A percentile compares a stretch with the other conserved stretches of the same genome.
These are phyloP conservation scores for Matsumyia berberina DNA, from an alignment of 2,888 invertebrate genomes.

Conservation along the genomic window DNA sequence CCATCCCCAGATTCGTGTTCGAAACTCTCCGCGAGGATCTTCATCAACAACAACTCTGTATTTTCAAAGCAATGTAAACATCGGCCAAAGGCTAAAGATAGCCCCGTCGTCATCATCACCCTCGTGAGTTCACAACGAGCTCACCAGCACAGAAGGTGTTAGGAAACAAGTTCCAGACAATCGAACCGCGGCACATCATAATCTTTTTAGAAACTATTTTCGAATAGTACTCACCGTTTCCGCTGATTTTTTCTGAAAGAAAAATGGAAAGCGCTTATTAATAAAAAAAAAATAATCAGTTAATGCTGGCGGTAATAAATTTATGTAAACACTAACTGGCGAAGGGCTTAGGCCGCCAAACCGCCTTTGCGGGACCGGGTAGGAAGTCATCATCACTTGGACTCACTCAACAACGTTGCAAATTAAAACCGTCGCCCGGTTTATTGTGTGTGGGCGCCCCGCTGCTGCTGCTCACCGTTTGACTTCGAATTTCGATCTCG, in stretches of 20 bases:
- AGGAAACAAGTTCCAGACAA: constrained; percentile 16
- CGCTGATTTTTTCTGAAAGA: constrained; percentile 40
- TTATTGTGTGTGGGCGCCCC: constrained; percentile 38
- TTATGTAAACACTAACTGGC: constrained; percentile 28
- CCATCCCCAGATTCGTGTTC: not conserved
- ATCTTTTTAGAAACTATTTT: constrained; percentile 10
- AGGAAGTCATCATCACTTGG: constrained; percentile 1
- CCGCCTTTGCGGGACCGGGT: not conserved
- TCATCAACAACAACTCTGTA: constrained; percentile 1
- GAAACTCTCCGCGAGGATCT: not conserved
- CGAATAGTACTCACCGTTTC: constrained; percentile 46
- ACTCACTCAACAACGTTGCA: constrained; percentile 12
- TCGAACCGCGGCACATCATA: constrained; percentile 2
- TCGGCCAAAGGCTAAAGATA: not conserved
- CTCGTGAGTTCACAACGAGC: constrained; percentile 34
- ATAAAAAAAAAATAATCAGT: constrained; percentile 23
- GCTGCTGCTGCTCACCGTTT: not conserved
- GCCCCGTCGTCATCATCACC: constrained; percentile 1
- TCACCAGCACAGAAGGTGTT: constrained; percentile 18
- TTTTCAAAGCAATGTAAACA: not conserved
- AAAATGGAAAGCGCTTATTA: constrained; percentile 33
- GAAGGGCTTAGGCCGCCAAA: not conserved
- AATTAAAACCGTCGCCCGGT: not conserved
- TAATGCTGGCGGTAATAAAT: constrained; percentile 6
- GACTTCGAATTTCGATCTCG: constrained; percentile 31